Conservation (phyloP, 2,113 vertebrate genomes). For the Piaya cayana region DNA sequence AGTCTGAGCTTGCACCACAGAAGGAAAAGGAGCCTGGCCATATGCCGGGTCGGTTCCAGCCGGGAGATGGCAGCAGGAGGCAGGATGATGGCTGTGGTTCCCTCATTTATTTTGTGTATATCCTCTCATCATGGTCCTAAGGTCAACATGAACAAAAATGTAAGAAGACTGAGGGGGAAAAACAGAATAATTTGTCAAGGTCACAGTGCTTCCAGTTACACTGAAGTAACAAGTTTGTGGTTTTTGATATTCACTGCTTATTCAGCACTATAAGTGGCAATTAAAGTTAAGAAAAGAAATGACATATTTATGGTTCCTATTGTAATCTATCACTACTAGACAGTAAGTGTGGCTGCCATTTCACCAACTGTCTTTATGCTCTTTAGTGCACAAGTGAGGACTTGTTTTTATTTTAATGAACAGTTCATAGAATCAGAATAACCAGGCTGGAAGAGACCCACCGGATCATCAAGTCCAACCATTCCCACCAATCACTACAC, state of each 20-base stretch:
- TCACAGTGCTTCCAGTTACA: not conserved
- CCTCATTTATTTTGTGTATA: not conserved
- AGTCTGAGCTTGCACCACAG: not conserved
- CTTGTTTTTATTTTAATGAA: not conserved
- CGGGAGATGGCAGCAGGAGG: constrained; percentile 42
- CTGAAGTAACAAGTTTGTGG: not conserved
- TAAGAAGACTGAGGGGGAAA: not conserved
- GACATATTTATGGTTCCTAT: not conserved
- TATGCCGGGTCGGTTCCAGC: not conserved
- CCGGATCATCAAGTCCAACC: too few relatives aligned
- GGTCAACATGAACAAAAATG: not conserved
- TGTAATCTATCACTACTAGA: not conserved
- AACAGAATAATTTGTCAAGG: not conserved
- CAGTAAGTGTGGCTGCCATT: not conserved
- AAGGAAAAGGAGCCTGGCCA: not conserved
- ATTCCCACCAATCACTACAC: too few relatives aligned
- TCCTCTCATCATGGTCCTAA: not conserved
- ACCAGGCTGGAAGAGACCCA: too few relatives aligned
- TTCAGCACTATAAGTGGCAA: not conserved
- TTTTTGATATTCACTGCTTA: not conserved
- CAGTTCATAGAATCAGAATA: too few relatives aligned
- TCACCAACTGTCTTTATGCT: not conserved
- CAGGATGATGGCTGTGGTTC: not conserved
- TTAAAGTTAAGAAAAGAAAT: not conserved
- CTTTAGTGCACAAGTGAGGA: not conserved